These are phyloP conservation scores for Macrobrachium rosenbergii DNA, from an alignment of 1,140 invertebrate species.

Conservation along the genomic window DNA sequence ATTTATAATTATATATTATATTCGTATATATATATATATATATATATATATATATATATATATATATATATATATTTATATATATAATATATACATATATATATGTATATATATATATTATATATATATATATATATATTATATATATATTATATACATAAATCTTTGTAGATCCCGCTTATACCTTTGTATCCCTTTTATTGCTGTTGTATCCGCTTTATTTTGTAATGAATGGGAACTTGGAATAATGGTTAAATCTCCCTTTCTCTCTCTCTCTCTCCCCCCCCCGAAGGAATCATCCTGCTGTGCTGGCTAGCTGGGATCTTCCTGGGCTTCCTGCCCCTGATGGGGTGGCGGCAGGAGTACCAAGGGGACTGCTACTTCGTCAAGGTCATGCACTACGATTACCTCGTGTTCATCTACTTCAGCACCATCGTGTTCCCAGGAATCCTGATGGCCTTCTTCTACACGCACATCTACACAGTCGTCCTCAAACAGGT, in stretches of 20 bases:
- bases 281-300: slow-evolving; percentile 81
- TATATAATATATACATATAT: background rate
- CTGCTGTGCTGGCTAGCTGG: slow-evolving; percentile 87
- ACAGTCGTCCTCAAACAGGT: slow-evolving; percentile 90
- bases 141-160: background rate
- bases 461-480: slow-evolving; percentile 91
- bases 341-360: slow-evolving; percentile 87
- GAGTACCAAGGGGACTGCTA: slow-evolving; percentile 75
- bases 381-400: slow-evolving; percentile 89
- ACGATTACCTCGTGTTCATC: slow-evolving; percentile 88
- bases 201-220: background rate
- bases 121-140: slow-evolving; percentile 5
- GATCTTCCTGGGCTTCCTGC: slow-evolving; percentile 83
- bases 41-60: slow-evolving; percentile 7
- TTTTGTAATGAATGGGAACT: background rate
- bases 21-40: background rate
- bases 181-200: background rate
- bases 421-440: slow-evolving; percentile 91
- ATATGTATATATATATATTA: background rate
- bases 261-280: background rate
- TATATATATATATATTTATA: slow-evolving; percentile 9
- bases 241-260: background rate
- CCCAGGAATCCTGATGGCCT: slow-evolving; percentile 84
- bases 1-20: background rate
- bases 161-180: no score